phyloP scores from a whole-genome alignment of 37 sponge, comb jelly and placozoan genomes.

The Theonella swinhoei region DNA sequence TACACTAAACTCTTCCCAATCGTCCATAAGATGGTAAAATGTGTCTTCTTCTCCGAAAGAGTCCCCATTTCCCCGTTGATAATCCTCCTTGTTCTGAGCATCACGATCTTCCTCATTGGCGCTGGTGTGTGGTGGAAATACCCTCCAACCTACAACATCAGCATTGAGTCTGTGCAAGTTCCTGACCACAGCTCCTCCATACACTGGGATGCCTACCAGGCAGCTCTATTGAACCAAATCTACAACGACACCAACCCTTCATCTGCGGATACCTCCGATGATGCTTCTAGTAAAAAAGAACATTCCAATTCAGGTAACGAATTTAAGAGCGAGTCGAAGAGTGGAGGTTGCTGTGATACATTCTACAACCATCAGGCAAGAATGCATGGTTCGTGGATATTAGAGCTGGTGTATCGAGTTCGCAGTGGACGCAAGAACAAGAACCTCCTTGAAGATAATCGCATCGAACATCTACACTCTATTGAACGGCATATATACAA shows the following conservation, averaged over 20 bases:
- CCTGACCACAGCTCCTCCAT: slow-evolving; percentile 52
- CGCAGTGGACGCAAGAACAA: slow-evolving; percentile 11
- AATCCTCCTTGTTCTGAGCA: neutral
- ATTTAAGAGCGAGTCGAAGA: neutral
- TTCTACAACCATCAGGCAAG: neutral
- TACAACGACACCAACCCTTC: neutral
- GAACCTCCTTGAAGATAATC: slow-evolving; percentile 52
- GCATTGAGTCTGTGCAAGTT: slow-evolving; percentile 46
- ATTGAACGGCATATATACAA: slow-evolving; percentile 57
- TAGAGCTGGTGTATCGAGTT: slow-evolving; percentile 60
- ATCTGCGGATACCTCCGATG: neutral
- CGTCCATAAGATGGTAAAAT: neutral
- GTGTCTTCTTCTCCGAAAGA: slow-evolving; percentile 5
- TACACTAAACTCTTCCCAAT: neutral
- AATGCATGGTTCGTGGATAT: slow-evolving; percentile 12
- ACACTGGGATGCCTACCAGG: slow-evolving; percentile 57
- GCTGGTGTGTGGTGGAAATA: neutral
- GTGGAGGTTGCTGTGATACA: neutral
- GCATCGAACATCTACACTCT: slow-evolving; percentile 41
- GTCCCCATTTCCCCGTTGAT: neutral
- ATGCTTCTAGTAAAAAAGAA: neutral
- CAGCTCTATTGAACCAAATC: slow-evolving; percentile 3
- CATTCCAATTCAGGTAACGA: neutral
- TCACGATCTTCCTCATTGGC: neutral
- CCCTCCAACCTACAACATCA: slow-evolving; percentile 46